Evolutionary conservation across 2,888 invertebrate species (phyloP), one percentile per base, ranked within the genome.

Genomic region (Melangyna quadrimaculata): DNA sequence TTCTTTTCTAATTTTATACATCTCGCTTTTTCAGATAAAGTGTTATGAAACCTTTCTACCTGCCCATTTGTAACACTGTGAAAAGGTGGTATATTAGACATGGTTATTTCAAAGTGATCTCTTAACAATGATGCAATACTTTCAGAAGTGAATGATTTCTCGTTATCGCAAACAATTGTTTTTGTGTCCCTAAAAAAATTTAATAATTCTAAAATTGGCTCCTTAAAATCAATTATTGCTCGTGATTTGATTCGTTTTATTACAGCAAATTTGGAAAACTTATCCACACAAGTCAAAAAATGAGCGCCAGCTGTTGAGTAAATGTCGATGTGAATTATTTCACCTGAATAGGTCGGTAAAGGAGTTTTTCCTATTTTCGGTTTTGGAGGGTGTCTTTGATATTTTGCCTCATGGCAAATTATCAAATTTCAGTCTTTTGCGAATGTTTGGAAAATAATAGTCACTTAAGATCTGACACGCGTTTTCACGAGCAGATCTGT

Each of bases 11-110:
- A 14, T 69, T 35, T 74, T 0, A 57, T 74, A 24, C 80, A 80
- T 19, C 80, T 59, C 5, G 59, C 69, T 8, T 74, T 74, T 37
- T 80, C 80, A 10, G 71, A 51, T 5, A 81, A 32, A 10, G 74
- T 81, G n/a, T 57, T 81, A 12, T 81, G 81, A 48, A 81, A 65
- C 27, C 75, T 53, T 63, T 81, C 75, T 8, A 82, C 75, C 17
- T 83, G 69, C 2, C 72, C 72, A 35, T 82, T 82, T 43, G 72
- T 45, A 5, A 24, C 51, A 69, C 82, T 82, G 43, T 72, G 72
- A 32, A 77, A 72, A 4, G 81, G 65, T 65, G 67, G 81, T 22
- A 40, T 71, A 17, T 27, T 77, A 59, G 53, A 79, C 35, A 72
- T 79, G 5, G 4, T 19, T 59, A 79, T 48, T 2, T 1, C 27